Evolutionary conservation across 1,140 invertebrate species (phyloP), one percentile per base, ranked within the genome.

Genomic region (Penaeus japonicus): DNA sequence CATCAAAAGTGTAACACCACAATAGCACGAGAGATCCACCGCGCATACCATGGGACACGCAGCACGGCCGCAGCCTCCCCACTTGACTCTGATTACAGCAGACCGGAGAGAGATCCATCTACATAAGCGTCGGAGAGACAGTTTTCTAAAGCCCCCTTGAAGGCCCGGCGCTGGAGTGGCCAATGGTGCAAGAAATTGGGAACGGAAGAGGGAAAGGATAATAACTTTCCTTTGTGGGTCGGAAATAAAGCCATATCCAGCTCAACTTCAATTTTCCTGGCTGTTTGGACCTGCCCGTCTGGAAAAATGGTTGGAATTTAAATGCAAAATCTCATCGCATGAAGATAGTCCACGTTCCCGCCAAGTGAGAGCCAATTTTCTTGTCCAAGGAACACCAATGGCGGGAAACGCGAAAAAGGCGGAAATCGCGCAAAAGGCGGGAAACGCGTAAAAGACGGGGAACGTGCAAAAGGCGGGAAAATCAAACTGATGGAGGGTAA

Each of bases 311-410:
- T 73, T 70, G 83, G 83, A 89, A 89, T 89, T 89, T 89, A 89
- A 89, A 89, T 89, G 89, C 89, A 89, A 89, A 89, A 89, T 89
- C 89, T 85, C 84, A 89, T 89, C 86, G 86, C 79, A 87, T 83
- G 86, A 87, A 87, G 86, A 85, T 89, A 83, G 89, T 35, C 89
- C 65, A 47, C 57, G 39, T 85, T 65, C 55, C 75, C 82, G 83
- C 84, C 89, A 89, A 89, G 83, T 89, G 89, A 84, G 89, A 80
- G 83, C 77, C 89, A 89, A 89, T 89, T 89, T 89, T 89, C 89
- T 89, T 89, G 83, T 89, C 84, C 89, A 89, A 54, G 89, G 79
- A 89, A 82, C 89, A 85, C 84, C 89, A 89, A 89, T 89, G 83
- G 89, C 89, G 89, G 89, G 83, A 81, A 81, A 81, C 78, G 89